These are phyloP conservation scores for cattle (Bos taurus) DNA, from an alignment of 2,113 vertebrate genomes.

Conservation along the genomic window ARS-UCD2.0 NC_037333.1:74927501-74928000, in stretches of 20 bases:
- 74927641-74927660: not conserved
- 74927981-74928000: not conserved
- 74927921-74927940: not conserved
- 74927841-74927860: not conserved
- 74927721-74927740: not conserved
- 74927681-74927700: not conserved
- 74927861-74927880: not conserved
- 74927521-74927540: not conserved
- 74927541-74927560: not conserved
- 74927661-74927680: not conserved
- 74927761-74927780: not conserved
- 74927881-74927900: not conserved
- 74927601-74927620: not conserved
- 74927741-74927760: not conserved
- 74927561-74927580: not conserved
- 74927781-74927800: not conserved
- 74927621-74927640: not conserved
- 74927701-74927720: not conserved
- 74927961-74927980: not conserved
- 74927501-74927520: not conserved
- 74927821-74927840: not conserved
- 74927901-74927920: not conserved
- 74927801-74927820: rapidly evolving
- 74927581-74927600: not conserved
- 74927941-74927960: not conserved